Evolutionary conservation across 2,888 invertebrate genomes (phyloP).

Genomic region (Heteropelma amictum): DNA sequence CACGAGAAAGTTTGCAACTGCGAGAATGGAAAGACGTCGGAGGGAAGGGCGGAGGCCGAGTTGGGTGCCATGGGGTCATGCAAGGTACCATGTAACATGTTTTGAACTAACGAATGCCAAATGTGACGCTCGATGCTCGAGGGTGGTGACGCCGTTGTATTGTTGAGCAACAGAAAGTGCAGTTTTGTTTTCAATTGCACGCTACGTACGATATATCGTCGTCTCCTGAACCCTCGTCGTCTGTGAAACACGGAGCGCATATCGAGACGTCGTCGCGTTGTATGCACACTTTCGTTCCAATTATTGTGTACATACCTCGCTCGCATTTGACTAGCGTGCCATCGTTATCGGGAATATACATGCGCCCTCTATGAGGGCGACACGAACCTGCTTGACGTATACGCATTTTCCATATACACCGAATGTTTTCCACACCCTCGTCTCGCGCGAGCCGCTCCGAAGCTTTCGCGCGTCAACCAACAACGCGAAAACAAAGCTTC

Average conservation of each 20-base stretch:
- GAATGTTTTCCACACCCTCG: constrained; percentile 45
- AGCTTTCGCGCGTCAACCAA: constrained; percentile 35
- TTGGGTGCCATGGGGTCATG: neutral
- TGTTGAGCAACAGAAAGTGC: constrained; percentile 42
- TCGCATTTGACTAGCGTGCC: constrained; percentile 42
- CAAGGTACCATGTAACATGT: constrained; percentile 25
- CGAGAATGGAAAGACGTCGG: constrained; percentile 31
- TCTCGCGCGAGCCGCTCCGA: constrained; percentile 23
- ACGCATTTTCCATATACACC: constrained; percentile 49
- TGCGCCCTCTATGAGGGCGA: constrained; percentile 43
- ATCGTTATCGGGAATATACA: constrained; percentile 56
- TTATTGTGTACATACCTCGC: constrained; percentile 54
- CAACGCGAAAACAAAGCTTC: constrained; percentile 49
- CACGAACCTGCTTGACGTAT: constrained; percentile 37
- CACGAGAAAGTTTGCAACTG: constrained; percentile 29
- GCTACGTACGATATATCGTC: neutral
- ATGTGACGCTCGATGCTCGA: constrained; percentile 34
- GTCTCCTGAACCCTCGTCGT: neutral
- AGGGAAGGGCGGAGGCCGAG: constrained; percentile 19
- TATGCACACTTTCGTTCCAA: constrained; percentile 55
- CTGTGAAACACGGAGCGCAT: constrained; percentile 23
- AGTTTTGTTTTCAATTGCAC: constrained; percentile 52
- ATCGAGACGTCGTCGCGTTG: constrained; percentile 46
- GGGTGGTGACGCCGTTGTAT: constrained; percentile 14
- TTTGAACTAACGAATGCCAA: constrained; percentile 40